A percentile compares a stretch with the other conserved stretches of the same genome.
Evolutionary conservation across 2,797 vertebrate genomes (phyloP).

Genomic region (Botia kubotai): DNA sequence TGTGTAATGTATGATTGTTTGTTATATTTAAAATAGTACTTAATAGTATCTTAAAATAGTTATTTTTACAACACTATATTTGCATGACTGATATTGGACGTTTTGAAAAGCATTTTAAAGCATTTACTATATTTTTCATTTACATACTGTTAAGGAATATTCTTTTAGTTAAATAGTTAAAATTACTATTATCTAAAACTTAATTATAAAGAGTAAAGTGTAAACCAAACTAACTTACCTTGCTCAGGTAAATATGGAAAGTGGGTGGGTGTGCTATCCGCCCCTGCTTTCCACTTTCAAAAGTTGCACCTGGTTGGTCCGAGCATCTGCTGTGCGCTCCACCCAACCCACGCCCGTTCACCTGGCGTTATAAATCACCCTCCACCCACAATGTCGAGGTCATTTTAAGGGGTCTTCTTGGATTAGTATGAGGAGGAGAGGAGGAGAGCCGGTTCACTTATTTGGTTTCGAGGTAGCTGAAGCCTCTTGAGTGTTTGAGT

Average conservation of each 20-base stretch:
- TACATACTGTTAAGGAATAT: neutral
- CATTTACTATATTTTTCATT: too few species aligned
- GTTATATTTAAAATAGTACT: too few species aligned
- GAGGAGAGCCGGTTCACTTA: neutral
- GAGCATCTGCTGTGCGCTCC: neutral
- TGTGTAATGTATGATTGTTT: neutral
- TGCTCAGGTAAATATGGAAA: neutral
- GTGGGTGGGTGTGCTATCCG: constrained; percentile 41
- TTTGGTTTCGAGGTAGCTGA: neutral
- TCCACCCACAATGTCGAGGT: fast-evolving
- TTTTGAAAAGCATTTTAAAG: too few species aligned
- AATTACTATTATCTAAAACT: neutral
- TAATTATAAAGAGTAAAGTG: neutral
- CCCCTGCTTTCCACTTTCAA: neutral
- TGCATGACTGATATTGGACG: too few species aligned
- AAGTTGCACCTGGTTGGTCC: constrained; percentile 51
- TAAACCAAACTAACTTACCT: neutral
- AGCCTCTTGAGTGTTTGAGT: neutral
- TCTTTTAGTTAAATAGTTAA: neutral
- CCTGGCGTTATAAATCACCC: constrained; percentile 56
- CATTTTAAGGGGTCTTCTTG: neutral
- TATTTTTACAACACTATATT: too few species aligned
- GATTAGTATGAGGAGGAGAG: neutral
- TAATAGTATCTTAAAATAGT: too few species aligned
- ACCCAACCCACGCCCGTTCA: constrained; percentile 30